Evolutionary conservation across 2,888 invertebrate species (phyloP), one percentile per base, ranked within the genome.

Genomic region (Dryobotodes eremita): DNA sequence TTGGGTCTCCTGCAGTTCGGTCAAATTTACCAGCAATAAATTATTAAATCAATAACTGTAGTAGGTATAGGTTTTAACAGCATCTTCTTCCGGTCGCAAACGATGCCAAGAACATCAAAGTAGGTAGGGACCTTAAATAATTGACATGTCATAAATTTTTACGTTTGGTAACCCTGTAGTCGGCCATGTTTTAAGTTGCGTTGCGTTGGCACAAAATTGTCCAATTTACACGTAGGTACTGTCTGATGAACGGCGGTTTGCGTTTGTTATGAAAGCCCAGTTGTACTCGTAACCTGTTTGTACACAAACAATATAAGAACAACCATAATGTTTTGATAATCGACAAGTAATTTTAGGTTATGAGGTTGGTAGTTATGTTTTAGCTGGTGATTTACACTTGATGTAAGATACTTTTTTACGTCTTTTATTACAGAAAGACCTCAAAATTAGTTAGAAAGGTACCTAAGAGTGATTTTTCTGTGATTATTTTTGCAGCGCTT

Each of bases 151-250:
- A 62, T 46, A 5, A 50, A 26, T 79, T 85, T 75, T 87, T 68
- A 80, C 73, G 75, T 75, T 76, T 77, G 84, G 71, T 77, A 89
- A 80, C 81, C 83, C 79, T 89, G 71, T 66, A 26, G 62, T 15
- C 79, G 26, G 68, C 80, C 70, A 73, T 75, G 55, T 74, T 64
- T 57, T n/a, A 57, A 59, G 59, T 79, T 78, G 80, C 80, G 73
- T 53, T 68, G 79, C 31, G 80, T 66, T 75, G 73, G 76, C 66
- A 80, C 50, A 48, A 89, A 88, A 88, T 89, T 89, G 86, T 72
- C 76, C 89, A 88, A 89, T 89, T 88, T 87, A 87, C 89, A 78
- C 79, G 69, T 75, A 71, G 46, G 55, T 59, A 61, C 69, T 50
- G 53, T 13, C 20, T 77, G 83, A 72, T 77, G 76, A 79, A 83